phyloP scores from a whole-genome alignment of 1,140 invertebrate species.

The Drosophila truncata region DNA sequence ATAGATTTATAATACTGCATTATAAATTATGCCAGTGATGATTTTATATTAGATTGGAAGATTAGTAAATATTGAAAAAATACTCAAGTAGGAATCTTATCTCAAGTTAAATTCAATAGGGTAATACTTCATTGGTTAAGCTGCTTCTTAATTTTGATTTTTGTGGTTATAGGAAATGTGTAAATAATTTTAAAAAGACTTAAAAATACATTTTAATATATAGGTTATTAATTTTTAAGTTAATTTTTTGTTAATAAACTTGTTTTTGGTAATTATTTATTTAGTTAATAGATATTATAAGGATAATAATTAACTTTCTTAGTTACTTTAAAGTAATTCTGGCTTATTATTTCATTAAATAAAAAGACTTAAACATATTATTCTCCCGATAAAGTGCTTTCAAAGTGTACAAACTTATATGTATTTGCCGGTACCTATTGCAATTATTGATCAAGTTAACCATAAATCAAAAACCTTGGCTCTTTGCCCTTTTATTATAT shows the following conservation, averaged over 20 bases:
- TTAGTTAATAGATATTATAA: too few relatives aligned
- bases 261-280: too few relatives aligned
- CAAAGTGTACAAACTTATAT: too few relatives aligned
- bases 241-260: background rate
- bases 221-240: background rate
- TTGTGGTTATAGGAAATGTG: background rate
- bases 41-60: background rate
- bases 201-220: background rate
- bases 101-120: background rate
- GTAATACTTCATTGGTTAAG: background rate
- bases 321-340: background rate
- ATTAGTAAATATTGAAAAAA: background rate
- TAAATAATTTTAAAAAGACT: background rate
- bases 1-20: constrained; percentile 14
- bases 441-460: background rate
- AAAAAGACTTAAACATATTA: too few relatives aligned
- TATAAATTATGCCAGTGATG: background rate
- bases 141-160: background rate
- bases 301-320: background rate
- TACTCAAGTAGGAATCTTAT: background rate
- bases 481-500: constrained; percentile 4
- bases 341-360: background rate
- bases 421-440: background rate
- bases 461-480: background rate
- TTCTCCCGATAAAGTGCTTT: too few relatives aligned